Base-by-base conservation (phyloP, 1,140 invertebrate genomes). In the Caenorhabditis tropicalis region DNA sequence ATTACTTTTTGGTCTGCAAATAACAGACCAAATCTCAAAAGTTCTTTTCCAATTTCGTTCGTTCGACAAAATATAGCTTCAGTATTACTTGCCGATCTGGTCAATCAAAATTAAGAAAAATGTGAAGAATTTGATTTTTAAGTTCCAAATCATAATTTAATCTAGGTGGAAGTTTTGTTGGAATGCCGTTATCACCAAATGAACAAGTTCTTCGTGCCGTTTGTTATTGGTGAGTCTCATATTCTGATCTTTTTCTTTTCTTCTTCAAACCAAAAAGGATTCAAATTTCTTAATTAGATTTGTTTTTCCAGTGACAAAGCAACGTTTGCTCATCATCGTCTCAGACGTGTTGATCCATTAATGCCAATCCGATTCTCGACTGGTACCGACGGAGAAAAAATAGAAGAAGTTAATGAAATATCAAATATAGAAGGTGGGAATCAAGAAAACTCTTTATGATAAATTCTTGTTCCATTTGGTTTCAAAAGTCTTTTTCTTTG, bases 151-250 rank as follows among this genome's bases (percentile, higher is more conserved):
- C n/a, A 6, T 43, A 43, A 43, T 43, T 43, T 43, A 43, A 43
- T 74, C 12, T 29, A 74, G 65, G 65, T 12, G 65, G 65, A n/a
- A 74, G 36, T 43, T 74, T 74, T 31, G 65, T 74, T 46, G 65
- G 65, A 74, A 43, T 74, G 36, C 65, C 65, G 27, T 43, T 74
- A 24, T 74, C 65, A 74, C 65, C 65, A 46, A 74, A 74, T 74
- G 65, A 74, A n/a, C 65, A 74, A 74, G 65, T 74, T 10, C 65
- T 74, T 39, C 33, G 65, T 19, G 65, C 65, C 36, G 36, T 74
- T n/a, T 74, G 65, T 19, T 74, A 74, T 24, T 74, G 65, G 65
- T 74, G 19, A 46, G 65, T 24, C 19, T 21, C 15, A 65, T 58
- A 27, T 51, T 51, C n/a, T 51, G 15, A 3, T 16, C n/a, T 0